phyloP scores from a whole-genome alignment of 2,888 invertebrate species.

The Caenorhabditis sp. region DNA sequence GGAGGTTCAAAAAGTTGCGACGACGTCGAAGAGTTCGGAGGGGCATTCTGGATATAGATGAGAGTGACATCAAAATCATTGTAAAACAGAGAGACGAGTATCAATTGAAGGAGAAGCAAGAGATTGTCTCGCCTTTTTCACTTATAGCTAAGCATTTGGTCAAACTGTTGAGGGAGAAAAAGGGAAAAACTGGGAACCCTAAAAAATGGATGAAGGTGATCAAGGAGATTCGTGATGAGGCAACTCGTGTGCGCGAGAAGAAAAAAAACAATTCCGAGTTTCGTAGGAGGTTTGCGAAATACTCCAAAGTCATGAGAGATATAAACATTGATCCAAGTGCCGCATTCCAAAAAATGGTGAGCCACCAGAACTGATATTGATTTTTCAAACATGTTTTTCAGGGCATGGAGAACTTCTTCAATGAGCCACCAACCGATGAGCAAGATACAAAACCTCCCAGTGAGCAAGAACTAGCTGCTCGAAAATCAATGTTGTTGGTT shows the following conservation, averaged over 20 bases:
- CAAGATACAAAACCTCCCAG: background rate
- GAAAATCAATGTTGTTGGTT: background rate
- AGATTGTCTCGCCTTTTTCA: slow-evolving; percentile 39
- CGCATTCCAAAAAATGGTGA: background rate
- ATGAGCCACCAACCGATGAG: background rate
- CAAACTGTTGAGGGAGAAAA: slow-evolving; percentile 42
- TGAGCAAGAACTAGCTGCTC: background rate
- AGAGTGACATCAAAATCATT: slow-evolving; percentile 14
- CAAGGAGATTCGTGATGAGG: slow-evolving; percentile 44
- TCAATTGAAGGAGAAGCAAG: slow-evolving; percentile 8
- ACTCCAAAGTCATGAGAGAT: slow-evolving; percentile 21
- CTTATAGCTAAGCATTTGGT: slow-evolving; percentile 50
- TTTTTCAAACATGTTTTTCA: too few relatives aligned
- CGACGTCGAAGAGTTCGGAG: slow-evolving; percentile 10
- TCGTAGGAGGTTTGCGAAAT: slow-evolving; percentile 44
- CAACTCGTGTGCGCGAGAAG: slow-evolving; percentile 40
- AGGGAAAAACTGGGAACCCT: slow-evolving; percentile 36
- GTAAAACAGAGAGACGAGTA: slow-evolving; percentile 15
- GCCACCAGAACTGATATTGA: too few relatives aligned
- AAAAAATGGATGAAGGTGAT: slow-evolving; percentile 51
- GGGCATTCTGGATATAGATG: slow-evolving; percentile 14
- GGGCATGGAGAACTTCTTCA: background rate
- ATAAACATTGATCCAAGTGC: background rate
- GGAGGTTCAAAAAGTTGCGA: slow-evolving; percentile 14
- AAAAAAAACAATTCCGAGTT: slow-evolving; percentile 44